Conservation (phyloP, 30 jellyfish, hydroid and myxozoan species). For the Cassiopea xamachana region DNA sequence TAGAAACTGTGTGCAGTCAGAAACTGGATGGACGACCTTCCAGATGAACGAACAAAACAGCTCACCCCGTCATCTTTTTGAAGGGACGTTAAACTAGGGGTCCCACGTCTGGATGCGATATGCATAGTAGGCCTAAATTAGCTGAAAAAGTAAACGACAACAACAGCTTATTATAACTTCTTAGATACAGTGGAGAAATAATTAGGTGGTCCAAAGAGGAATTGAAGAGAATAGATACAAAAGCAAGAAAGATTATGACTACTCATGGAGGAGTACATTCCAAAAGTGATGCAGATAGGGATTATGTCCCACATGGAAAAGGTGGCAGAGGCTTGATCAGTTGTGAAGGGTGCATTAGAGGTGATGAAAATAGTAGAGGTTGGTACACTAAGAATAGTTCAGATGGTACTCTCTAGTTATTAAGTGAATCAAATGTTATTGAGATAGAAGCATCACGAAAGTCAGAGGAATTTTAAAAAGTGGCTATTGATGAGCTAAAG, state of each 20-base stretch:
- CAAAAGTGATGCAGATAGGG: conserved; percentile 18
- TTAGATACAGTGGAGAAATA: conserved; percentile 16
- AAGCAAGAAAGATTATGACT: conserved; percentile 42
- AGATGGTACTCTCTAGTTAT: not conserved
- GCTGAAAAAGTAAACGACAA: too few relatives aligned
- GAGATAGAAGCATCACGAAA: too few relatives aligned
- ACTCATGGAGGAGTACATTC: conserved; percentile 38
- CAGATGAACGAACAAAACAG: too few relatives aligned
- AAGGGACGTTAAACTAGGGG: too few relatives aligned
- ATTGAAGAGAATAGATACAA: conserved; percentile 8
- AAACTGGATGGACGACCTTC: too few relatives aligned
- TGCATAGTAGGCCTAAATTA: too few relatives aligned
- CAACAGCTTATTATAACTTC: not conserved
- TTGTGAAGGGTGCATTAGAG: conserved; percentile 4
- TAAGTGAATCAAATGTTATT: too few relatives aligned
- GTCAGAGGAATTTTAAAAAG: too few relatives aligned
- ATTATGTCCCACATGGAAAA: not conserved
- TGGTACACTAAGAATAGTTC: not conserved
- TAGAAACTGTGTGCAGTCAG: too few relatives aligned
- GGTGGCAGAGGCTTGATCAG: not conserved
- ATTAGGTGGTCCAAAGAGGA: conserved; percentile 28
- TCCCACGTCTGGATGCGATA: too few relatives aligned
- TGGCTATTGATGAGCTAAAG: too few relatives aligned
- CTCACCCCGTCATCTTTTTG: too few relatives aligned
- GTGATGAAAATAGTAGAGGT: not conserved